Evolutionary conservation across 2,888 invertebrate species (phyloP).

Genomic region (Deilephila porcellus): DNA sequence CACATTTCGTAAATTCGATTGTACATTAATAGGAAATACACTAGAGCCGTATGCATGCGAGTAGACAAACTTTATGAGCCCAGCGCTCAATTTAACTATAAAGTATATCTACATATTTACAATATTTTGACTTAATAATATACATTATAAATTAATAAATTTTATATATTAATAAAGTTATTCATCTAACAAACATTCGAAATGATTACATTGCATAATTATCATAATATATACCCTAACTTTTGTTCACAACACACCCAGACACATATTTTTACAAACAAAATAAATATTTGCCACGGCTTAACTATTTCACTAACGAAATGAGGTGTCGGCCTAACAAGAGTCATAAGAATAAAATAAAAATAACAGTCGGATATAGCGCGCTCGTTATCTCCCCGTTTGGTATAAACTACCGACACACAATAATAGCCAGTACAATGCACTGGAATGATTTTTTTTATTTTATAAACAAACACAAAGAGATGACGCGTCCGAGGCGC

Average conservation of each 20-base stretch:
- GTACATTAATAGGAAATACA: too few relatives aligned
- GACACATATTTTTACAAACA: not conserved
- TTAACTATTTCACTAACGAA: slow-evolving; percentile 45
- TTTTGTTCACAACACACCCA: not conserved
- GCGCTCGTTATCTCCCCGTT: slow-evolving; percentile 66
- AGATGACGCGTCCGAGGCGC: not conserved
- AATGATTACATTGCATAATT: too few relatives aligned
- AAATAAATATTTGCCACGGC: slow-evolving; percentile 29
- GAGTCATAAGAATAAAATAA: slow-evolving; percentile 64
- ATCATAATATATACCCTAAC: not conserved
- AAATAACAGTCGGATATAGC: slow-evolving; percentile 64
- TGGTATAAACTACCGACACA: slow-evolving; percentile 48
- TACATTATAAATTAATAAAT: too few relatives aligned
- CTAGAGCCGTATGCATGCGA: too few relatives aligned
- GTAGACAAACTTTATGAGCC: too few relatives aligned
- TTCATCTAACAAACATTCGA: too few relatives aligned
- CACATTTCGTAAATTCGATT: too few relatives aligned
- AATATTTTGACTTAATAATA: too few relatives aligned
- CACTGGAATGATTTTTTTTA: slow-evolving; percentile 8
- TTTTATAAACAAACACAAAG: not conserved
- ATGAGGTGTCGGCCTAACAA: slow-evolving; percentile 63
- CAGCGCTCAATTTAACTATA: too few relatives aligned
- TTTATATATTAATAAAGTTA: too few relatives aligned
- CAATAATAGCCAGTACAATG: slow-evolving; percentile 11
- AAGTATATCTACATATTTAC: too few relatives aligned